Base-by-base conservation (phyloP, 2,888 invertebrate genomes). In the Caenorhabditis doughertyi region DNA sequence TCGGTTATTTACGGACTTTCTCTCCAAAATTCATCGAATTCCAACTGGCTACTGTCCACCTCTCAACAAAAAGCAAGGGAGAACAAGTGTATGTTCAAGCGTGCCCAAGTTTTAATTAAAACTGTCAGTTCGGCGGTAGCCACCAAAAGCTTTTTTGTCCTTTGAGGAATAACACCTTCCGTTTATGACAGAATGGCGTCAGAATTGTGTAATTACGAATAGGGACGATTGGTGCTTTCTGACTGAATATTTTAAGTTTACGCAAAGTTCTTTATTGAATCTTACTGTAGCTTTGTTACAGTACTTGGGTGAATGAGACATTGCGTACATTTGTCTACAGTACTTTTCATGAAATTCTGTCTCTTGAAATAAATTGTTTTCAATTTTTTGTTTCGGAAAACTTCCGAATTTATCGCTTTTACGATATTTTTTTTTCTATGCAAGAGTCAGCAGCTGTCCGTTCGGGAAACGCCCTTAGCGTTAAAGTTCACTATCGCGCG, bases 81-180 rank as follows among this genome's bases (percentile, higher is more conserved):
- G 21, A 55, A 51, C 44, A 35, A 8, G 16, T 47, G 18, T 18
- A 18, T 60, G 60, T 23, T 35, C 53, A 42, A 25, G 21, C 18
- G 8, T 51, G 39, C 74, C 58, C 67, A 76, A 32, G 44, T 64
- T 76, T 76, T 76, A 76, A 76, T 76, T 76, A 76, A 74, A 76
- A 67, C 67, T 74, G 42, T 73, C 29, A 42, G 27, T 23, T 53
- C n/a, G 65, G 47, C 74, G 74, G 74, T 67, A 58, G 74, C 58
- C 74, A 58, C 65, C 74, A 74, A 74, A 65, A 65, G 65, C 42
- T 53, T 74, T 35, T 39, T n/a, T 23, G 42, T 42, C 60, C 60
- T 60, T 60, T 60, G 60, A 42, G 13, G 60, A 60, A n/a, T 39
- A 27, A 21, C 65, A 18, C 53, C 56, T 53, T 32, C 55, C 44